Percentiles rank a stretch among this genome's conserved stretches.
Conservation (phyloP, 1,140 invertebrate species). For the Megathymus violae region DNA sequence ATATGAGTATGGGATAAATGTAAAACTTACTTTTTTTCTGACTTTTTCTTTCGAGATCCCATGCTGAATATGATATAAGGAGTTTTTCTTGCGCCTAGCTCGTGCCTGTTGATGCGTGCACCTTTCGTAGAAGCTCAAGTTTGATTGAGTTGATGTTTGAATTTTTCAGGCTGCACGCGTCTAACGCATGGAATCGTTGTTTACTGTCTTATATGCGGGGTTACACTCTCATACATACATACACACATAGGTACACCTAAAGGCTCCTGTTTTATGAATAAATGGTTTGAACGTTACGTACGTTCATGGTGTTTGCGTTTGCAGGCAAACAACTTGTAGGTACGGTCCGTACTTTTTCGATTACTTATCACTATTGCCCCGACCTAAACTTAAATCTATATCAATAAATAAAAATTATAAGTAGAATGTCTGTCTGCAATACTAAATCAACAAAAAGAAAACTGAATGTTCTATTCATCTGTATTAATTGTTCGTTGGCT, state of each 20-base stretch:
- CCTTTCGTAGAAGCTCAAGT: constrained; percentile 1
- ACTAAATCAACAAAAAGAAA: too few relatives aligned
- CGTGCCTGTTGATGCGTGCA: constrained; percentile 4
- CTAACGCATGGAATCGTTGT: constrained; percentile 13
- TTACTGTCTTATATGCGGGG: constrained; percentile 13
- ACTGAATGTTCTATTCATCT: too few relatives aligned
- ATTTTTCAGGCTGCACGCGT: constrained; percentile 29
- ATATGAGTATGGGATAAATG: too few relatives aligned
- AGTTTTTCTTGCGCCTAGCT: not conserved
- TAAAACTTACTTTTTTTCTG: constrained; percentile 6
- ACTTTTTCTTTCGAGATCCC: constrained; percentile 8
- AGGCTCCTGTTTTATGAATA: constrained; percentile 30
- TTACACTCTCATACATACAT: constrained; percentile 19
- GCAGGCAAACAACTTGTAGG: constrained; percentile 18
- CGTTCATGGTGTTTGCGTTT: constrained; percentile 5
- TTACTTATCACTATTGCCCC: not conserved
- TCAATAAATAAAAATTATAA: not conserved
- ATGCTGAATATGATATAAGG: not conserved
- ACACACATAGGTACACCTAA: constrained; percentile 23
- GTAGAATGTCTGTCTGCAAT: too few relatives aligned
- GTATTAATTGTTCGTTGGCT: too few relatives aligned
- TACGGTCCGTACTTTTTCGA: constrained; percentile 9
- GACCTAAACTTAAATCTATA: not conserved
- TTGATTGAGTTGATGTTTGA: constrained; percentile 20
- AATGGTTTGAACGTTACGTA: constrained; percentile 6